These are phyloP conservation scores for Polia nebulosa DNA, from an alignment of 2,888 invertebrate species.

Conservation along the genomic window DNA sequence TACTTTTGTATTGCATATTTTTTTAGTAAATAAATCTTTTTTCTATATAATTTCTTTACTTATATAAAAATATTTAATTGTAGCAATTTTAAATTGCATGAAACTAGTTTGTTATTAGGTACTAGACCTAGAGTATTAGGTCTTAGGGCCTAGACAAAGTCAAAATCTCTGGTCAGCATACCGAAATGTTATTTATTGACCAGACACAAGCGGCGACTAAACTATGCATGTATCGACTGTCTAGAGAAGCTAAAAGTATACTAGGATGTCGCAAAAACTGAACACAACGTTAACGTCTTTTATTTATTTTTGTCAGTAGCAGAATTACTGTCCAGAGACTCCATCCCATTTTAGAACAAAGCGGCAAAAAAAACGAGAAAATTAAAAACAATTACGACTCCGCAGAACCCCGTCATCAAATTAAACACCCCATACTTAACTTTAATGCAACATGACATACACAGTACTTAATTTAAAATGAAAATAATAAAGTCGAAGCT, in stretches of 20 bases:
- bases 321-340: slow-evolving; percentile 7
- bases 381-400: slow-evolving; percentile 31
- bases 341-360: background rate
- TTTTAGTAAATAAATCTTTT: too few relatives aligned
- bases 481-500: slow-evolving; percentile 39
- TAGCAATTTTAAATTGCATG: too few relatives aligned
- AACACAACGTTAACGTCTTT: background rate
- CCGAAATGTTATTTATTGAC: too few relatives aligned
- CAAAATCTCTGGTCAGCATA: too few relatives aligned
- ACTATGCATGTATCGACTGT: slow-evolving; percentile 88
- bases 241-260: too few relatives aligned
- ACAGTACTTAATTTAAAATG: slow-evolving; percentile 38
- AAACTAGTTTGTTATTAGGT: too few relatives aligned
- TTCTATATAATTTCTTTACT: too few relatives aligned
- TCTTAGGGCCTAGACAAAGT: too few relatives aligned
- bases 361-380: slow-evolving; percentile 6
- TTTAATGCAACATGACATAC: slow-evolving; percentile 34
- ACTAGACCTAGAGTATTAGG: too few relatives aligned
- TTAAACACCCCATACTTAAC: slow-evolving; percentile 42
- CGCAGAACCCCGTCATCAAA: slow-evolving; percentile 32
- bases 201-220: slow-evolving; percentile 82
- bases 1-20: too few relatives aligned
- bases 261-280: background rate
- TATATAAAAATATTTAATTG: too few relatives aligned
- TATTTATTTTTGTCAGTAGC: background rate